Evolutionary conservation across 1,140 invertebrate species (phyloP), one percentile per base, ranked within the genome.

Genomic region (Leguminivora glycinivorella): DNA sequence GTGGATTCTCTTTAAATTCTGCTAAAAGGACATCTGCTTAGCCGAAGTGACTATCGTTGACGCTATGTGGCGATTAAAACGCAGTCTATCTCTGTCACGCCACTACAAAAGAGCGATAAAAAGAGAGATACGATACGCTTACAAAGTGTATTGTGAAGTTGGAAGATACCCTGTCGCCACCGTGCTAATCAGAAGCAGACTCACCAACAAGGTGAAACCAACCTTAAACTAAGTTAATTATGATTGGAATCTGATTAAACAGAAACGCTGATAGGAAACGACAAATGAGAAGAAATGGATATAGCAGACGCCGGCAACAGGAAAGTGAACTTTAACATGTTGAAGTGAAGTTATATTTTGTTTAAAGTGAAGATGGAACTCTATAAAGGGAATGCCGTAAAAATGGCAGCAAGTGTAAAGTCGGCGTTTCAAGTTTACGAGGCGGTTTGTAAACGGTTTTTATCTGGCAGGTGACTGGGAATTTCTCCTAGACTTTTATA

Each of bases 331-430:
- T n/a, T 52, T 52, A 22, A 7, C 10, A 5, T 52, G 22, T 52
- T 1, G 1, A 2, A 6, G 12, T 52, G 9, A 9, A n/a, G 47
- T 52, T 52, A 6, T 4, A 9, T 22, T 52, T 19, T n/a, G 14
- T n/a, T 43, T 43, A 14, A 2, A 14, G 40, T 43, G n/a, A 1
- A 43, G n/a, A 4, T 52, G 72, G 71, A 76, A 69, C 71, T 82
- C 80, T 82, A 83, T 82, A 75, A 78, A 76, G 71, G 69, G 60
- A 31, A 63, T 72, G 73, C 80, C 82, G 78, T 85, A 83, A 85
- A 84, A 82, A 80, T 76, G 75, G 72, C 70, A 69, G 29, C 70
- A 68, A 72, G 71, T 72, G 72, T 72, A 72, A 75, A 78, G 77
- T 58, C 68, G 75, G 72, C 76, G 72, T 75, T 77, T 69, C 56